Evolutionary conservation across 1,140 invertebrate species (phyloP).

Genomic region (Ceratina calcarata): DNA sequence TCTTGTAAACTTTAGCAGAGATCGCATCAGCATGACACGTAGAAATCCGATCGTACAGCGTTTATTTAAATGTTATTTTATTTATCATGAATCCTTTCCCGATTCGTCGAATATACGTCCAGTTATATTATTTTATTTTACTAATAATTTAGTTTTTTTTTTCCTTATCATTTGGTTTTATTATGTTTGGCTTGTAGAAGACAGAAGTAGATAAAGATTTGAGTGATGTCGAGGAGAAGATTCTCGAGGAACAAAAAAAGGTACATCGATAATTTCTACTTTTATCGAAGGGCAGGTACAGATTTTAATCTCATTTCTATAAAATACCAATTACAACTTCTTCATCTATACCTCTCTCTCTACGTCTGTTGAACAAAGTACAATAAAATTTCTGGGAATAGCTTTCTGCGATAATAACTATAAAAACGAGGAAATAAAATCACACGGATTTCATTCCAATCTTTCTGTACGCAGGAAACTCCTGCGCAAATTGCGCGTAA

Average conservation of each 20-base stretch:
- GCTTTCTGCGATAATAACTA: too few relatives aligned
- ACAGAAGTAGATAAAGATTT: constrained; percentile 84
- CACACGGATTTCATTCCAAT: neutral
- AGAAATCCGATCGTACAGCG: neutral
- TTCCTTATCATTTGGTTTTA: constrained; percentile 70
- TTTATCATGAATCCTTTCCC: neutral
- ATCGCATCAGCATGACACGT: too few relatives aligned
- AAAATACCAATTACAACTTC: neutral
- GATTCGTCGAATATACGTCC: neutral
- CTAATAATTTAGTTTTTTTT: constrained; percentile 56
- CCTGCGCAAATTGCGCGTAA: neutral
- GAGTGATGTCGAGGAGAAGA: constrained; percentile 83
- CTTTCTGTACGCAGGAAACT: neutral
- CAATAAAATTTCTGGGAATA: neutral
- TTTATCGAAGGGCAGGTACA: constrained; percentile 49
- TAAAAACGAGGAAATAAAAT: too few relatives aligned
- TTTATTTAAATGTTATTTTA: neutral
- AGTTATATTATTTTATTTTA: constrained; percentile 26
- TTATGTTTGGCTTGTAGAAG: constrained; percentile 82
- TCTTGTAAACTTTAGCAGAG: too few relatives aligned
- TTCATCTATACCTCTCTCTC: neutral
- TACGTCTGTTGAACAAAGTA: neutral
- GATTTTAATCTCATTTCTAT: constrained; percentile 12
- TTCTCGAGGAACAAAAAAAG: constrained; percentile 83
- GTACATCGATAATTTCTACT: constrained; percentile 76